A percentile compares a stretch with the other conserved stretches of the same genome.
Evolutionary conservation across 1,140 invertebrate genomes (phyloP).

Genomic region (Charaxes varanes): DNA sequence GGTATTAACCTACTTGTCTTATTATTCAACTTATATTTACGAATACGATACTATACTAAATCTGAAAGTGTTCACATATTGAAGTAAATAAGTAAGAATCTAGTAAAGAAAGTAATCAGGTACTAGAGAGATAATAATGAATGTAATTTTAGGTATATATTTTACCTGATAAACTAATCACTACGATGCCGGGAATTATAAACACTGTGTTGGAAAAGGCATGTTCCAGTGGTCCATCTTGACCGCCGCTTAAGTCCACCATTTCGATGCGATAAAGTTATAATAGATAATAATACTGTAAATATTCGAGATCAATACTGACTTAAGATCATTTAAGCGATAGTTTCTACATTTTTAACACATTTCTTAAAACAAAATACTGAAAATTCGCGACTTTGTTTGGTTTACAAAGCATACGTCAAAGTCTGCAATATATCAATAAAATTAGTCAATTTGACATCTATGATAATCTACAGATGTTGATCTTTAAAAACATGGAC

Average conservation of each 20-base stretch:
- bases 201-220: slow-evolving; percentile 87
- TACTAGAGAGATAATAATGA: not conserved
- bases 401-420: slow-evolving; percentile 12
- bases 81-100: not conserved
- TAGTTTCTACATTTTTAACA: slow-evolving; percentile 11
- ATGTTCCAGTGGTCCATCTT: slow-evolving; percentile 83
- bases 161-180: slow-evolving; percentile 83
- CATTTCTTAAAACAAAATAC: slow-evolving; percentile 12
- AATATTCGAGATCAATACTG: slow-evolving; percentile 4
- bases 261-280: slow-evolving; percentile 41
- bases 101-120: not conserved
- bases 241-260: slow-evolving; percentile 76
- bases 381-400: slow-evolving; percentile 3
- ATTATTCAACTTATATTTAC: too few species aligned
- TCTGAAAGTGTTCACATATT: too few species aligned
- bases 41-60: too few species aligned
- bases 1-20: too few species aligned
- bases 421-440: too few species aligned
- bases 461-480: too few species aligned
- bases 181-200: slow-evolving; percentile 83
- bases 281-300: slow-evolving; percentile 18
- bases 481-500: too few species aligned
- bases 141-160: not conserved
- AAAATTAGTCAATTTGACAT: too few species aligned
- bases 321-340: slow-evolving; percentile 16